Base-by-base conservation (phyloP, 2,888 invertebrate species). In the Seira sanloemensis region DNA sequence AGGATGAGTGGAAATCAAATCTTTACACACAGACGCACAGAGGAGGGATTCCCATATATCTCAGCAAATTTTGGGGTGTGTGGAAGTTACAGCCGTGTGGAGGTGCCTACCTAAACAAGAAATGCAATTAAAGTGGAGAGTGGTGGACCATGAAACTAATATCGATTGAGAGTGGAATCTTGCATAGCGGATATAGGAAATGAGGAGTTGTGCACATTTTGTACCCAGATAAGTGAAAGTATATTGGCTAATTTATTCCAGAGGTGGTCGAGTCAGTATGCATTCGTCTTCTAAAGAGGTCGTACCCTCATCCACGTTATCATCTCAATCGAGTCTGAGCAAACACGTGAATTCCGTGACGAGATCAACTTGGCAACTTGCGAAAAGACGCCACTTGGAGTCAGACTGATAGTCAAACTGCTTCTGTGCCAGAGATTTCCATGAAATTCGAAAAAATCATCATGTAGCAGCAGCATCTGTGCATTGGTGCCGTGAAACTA, bases 91-190 rank as follows among this genome's bases (percentile, higher is more conserved):
- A n/a, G n/a, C n/a, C n/a, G n/a, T n/a, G n/a, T n/a, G n/a, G n/a
- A n/a, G n/a, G 37, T 37, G 12, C 37, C 37, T 37, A 37, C 37
- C 37, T 37, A 37, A 37, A 37, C 37, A 37, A 37, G 37, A 37
- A 72, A 18, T 21, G 2, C 23, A 72, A 25, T 73, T 24, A 62
- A 54, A 25, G 24, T 24, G 23, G 25, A 62, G 18, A 72, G 65
- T 78, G 78, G 78, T 78, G 72, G 72, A 72, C 78, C 78, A 78
- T 78, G 78, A 78, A 78, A 78, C 37, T 71, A 78, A 16, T 68
- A 4, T 58, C 50, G 12, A 26, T 16, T 7, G 21, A 23, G 24
- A 9, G 23, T 54, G 18, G 25, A 37, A 37, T 37, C 12, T 37
- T 37, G 37, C 37, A 37, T 66, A 18, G 37, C 26, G 23, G 27